Percentiles rank a stretch among this genome's conserved stretches.
Evolutionary conservation across 2,888 invertebrate genomes (phyloP).

Genomic region (Andrena fulva): DNA sequence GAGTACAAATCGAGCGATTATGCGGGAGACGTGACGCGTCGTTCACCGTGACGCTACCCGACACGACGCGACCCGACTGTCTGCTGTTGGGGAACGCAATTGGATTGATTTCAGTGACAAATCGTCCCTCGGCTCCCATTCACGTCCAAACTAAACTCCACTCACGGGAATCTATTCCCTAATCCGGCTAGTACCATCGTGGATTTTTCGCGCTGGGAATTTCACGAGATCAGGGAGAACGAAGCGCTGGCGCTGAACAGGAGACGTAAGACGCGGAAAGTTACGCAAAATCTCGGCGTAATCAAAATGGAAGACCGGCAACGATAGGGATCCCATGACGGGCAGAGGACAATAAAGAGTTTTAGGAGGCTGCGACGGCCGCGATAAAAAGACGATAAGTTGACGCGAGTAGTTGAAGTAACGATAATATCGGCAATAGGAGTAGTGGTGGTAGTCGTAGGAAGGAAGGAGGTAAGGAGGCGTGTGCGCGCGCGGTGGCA

Average conservation of each 20-base stretch:
- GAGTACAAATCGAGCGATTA: conserved; percentile 79
- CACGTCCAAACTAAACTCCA: background rate
- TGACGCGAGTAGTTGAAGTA: background rate
- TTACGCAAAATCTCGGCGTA: background rate
- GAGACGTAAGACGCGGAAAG: background rate
- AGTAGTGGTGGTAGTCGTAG: background rate
- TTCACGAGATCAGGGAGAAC: background rate
- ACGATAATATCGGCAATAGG: background rate
- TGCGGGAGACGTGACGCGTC: conserved; percentile 73
- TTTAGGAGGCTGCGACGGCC: background rate
- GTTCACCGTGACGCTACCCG: conserved; percentile 39
- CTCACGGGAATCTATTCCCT: background rate
- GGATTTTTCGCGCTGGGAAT: background rate
- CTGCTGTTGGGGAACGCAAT: conserved; percentile 74
- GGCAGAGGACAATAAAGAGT: background rate
- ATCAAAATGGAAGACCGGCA: background rate
- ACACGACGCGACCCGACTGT: conserved; percentile 8
- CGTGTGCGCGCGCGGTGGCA: background rate
- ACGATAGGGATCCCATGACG: background rate
- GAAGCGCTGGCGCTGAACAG: too few species aligned
- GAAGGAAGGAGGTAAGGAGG: background rate
- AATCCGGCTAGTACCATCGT: background rate
- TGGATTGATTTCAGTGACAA: conserved; percentile 79
- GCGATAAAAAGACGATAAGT: background rate
- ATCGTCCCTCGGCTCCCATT: conserved; percentile 60